Evolutionary conservation across 2,888 invertebrate species (phyloP), one percentile per base, ranked within the genome.

Genomic region (Hedychridium roseum): DNA sequence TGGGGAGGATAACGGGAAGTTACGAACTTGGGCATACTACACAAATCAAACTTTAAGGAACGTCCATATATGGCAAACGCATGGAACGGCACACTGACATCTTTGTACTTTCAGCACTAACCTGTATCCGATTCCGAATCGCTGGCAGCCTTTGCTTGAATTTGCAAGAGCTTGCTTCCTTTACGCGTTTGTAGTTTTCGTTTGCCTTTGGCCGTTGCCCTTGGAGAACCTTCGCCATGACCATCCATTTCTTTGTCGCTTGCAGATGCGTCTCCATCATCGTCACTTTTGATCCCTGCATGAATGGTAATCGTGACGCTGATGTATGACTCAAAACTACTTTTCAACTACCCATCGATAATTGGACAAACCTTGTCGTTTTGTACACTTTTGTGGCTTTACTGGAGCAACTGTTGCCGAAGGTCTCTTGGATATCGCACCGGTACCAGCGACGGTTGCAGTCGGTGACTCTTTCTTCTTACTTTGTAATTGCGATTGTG

Each of bases 111-210:
- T n/a, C n/a, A n/a, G n/a, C n/a, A n/a, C 28, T 30, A 63, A 78
- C 78, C 88, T n/a, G 82, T 81, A 43, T 88, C 88, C 0, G 88
- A 88, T 66, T 88, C 88, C 0, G 87, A 85, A 62, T 88, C 88
- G 0, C 85, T 86, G 60, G 82, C 82, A 37, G 80, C 80, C 62
- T 86, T 83, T 3, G 72, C 50, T 49, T 71, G 74, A 47, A 72
- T 55, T 42, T 72, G 77, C 9, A 74, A 41, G 11, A 71, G 57
- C 56, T 76, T 79, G 51, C 68, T 74, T 21, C 72, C 70, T 57
- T 75, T 77, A n/a, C 75, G 59, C 0, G 73, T 60, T 56, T 63
- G 73, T 34, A 68, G 37, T 60, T 71, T 79, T 54, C 68, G 63
- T 48, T 70, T 79, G 41, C 79, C 74, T 50, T 74, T 77, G 4